Base-by-base conservation (phyloP, 2,888 invertebrate species). In the Melanotus villosus region DNA sequence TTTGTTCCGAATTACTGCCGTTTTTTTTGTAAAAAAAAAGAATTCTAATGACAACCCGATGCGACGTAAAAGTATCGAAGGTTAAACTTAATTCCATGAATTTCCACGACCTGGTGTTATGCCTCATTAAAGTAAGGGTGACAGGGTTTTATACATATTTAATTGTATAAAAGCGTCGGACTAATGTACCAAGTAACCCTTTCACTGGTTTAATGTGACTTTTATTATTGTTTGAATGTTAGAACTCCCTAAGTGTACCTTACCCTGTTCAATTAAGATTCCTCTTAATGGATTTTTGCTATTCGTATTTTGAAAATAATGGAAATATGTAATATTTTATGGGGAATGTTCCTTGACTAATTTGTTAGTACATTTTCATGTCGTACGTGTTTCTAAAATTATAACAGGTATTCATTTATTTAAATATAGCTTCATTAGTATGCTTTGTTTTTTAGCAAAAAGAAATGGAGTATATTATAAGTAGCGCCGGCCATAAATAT, bases 151-250 rank as follows among this genome's bases (percentile, higher is more conserved):
- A 65, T 65, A 36, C 58, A 65, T 65, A 65, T 65, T 65, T 65
- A 65, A 65, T 59, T 65, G 47, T 41, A 58, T 65, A 59, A 65
- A 65, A 65, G 65, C 65, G 45, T 58, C 50, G 38, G 58, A 50
- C 65, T 65, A 65, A 65, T 65, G 58, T 43, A 65, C 47, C 58
- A 59, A 65, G 41, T 58, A 58, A 65, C 58, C 65, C 65, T 59
- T 65, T 65, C 57, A 16, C 10, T 12, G 36, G 45, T 14, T 50
- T 65, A 65, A 65, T 65, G 65, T 16, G 36, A 65, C 65, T 65
- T 58, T 58, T 65, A 65, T 65, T 65, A 65, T 65, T 65, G 65
- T 65, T 65, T 50, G 59, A 59, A 36, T 36, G 59, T 58, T 65
- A 58, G 26, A 57, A 30, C 47, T 50, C 52, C 36, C 34, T 12